Evolutionary conservation across 2,113 vertebrate species (phyloP).

Genomic region (Bambusicola thoracicus): DNA sequence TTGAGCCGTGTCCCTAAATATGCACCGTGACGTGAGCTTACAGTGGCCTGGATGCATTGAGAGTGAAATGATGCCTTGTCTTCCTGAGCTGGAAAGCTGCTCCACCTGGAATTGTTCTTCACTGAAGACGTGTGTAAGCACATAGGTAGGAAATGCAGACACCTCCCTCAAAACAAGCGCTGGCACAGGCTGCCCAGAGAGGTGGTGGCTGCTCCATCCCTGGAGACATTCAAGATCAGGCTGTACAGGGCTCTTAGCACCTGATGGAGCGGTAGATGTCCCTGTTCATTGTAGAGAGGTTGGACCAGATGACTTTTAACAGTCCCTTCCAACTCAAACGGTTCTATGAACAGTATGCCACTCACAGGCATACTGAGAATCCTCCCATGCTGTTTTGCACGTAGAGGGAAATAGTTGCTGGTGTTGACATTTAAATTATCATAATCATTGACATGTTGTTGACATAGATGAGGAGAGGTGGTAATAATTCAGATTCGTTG

Average conservation of each 20-base stretch:
- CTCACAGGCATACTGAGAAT: not conserved
- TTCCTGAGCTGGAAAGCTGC: not conserved
- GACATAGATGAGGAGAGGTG: constrained; percentile 13
- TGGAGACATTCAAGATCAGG: no score
- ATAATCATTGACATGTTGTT: not conserved
- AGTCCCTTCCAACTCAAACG: no score
- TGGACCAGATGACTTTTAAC: no score
- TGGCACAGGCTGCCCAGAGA: no score
- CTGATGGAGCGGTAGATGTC: no score
- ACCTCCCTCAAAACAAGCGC: not conserved
- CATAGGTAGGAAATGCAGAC: not conserved
- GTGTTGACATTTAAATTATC: constrained; percentile 56
- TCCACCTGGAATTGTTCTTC: not conserved
- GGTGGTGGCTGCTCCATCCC: no score
- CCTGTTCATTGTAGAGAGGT: no score
- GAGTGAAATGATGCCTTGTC: not conserved
- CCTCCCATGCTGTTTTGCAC: not conserved
- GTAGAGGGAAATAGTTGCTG: constrained; percentile 6
- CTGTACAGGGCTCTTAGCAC: no score
- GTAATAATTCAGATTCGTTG: constrained; percentile 20
- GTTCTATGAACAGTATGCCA: not conserved
- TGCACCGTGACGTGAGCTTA: not conserved
- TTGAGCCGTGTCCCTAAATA: not conserved
- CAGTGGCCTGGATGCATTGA: not conserved
- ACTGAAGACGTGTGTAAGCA: not conserved